Evolutionary conservation across 2,797 vertebrate species (phyloP).

Genomic region (Onychomys arenicola): DNA sequence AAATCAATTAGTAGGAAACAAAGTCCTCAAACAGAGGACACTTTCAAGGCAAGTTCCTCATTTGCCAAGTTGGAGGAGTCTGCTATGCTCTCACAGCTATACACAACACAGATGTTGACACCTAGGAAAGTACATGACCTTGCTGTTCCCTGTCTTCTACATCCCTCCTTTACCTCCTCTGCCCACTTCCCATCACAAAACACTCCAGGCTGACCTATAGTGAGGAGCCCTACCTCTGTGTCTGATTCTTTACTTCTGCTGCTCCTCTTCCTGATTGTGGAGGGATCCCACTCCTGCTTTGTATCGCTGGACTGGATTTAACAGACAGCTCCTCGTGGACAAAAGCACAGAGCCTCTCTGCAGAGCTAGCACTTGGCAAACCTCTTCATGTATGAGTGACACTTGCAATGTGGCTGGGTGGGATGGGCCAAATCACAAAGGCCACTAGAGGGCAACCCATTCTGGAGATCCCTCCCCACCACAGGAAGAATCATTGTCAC

Average conservation of each 20-base stretch:
- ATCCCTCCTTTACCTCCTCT: background rate
- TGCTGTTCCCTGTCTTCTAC: background rate
- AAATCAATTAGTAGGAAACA: background rate
- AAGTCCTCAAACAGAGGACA: background rate
- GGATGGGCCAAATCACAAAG: background rate
- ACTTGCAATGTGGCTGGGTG: background rate
- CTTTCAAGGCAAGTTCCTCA: background rate
- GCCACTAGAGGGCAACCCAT: background rate
- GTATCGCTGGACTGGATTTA: too few species aligned
- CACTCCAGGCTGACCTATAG: background rate
- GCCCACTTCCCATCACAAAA: too few species aligned
- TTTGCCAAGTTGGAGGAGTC: background rate
- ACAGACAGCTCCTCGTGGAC: background rate
- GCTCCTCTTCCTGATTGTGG: background rate
- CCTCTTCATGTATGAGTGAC: rapidly evolving
- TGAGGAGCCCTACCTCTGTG: rapidly evolving
- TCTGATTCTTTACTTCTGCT: background rate
- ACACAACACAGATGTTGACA: background rate
- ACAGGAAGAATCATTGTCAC: background rate
- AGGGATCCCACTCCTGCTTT: too few species aligned
- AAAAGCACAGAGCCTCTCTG: background rate
- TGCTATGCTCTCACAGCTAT: rapidly evolving
- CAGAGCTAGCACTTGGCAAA: background rate
- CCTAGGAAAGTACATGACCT: rapidly evolving
- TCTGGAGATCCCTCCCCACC: background rate